phyloP scores from a whole-genome alignment of 2,113 vertebrate species.

The Alethe diademata region DNA sequence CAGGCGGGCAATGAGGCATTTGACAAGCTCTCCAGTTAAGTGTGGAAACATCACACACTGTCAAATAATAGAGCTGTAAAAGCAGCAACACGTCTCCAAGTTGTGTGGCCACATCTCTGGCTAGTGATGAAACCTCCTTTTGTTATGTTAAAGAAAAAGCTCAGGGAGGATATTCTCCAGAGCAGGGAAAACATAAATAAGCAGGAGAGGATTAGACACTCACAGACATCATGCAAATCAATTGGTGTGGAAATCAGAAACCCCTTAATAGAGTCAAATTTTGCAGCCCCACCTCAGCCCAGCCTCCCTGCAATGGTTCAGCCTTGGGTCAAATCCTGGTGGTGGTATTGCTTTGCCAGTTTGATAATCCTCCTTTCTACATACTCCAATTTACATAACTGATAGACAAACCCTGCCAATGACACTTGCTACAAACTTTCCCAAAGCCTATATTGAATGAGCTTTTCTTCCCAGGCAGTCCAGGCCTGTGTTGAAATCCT shows the following conservation, averaged over 20 bases:
- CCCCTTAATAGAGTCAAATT: neutral
- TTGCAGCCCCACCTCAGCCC: neutral
- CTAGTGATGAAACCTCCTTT: neutral
- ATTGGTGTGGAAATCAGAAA: neutral
- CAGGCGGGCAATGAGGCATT: conserved; percentile 44
- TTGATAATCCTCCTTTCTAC: neutral
- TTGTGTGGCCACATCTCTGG: neutral
- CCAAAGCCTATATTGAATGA: neutral
- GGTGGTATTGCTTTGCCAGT: neutral
- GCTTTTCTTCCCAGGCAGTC: neutral
- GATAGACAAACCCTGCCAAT: neutral
- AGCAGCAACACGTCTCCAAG: neutral
- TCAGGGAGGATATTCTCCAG: neutral
- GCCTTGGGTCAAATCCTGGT: neutral
- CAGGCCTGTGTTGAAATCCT: neutral
- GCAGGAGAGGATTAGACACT: neutral
- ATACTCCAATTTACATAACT: neutral
- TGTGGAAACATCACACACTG: neutral
- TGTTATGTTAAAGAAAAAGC: neutral
- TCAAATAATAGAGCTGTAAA: neutral
- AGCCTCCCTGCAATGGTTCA: neutral
- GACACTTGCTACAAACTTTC: neutral
- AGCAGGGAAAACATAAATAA: neutral
- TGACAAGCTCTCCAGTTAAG: conserved; percentile 19
- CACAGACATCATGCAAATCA: neutral